Conservation (phyloP, 2,797 vertebrate genomes). For the Chaetophractus vellerosus region DNA sequence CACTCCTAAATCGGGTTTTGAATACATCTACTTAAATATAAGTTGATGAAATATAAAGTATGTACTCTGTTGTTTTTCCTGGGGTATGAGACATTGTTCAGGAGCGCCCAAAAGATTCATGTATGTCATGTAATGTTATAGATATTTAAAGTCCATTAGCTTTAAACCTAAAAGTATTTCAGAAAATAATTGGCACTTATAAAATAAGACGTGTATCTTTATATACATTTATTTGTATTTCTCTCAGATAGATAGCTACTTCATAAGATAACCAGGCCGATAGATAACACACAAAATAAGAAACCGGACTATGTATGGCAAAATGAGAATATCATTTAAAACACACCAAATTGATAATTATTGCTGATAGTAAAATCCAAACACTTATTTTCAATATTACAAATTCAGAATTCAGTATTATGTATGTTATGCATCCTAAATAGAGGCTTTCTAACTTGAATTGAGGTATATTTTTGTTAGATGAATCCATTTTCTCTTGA, state of each 20-base stretch:
- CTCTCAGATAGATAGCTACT: background rate
- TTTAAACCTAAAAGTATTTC: background rate
- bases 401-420: background rate
- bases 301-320: background rate
- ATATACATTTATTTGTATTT: background rate
- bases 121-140: background rate
- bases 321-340: slow-evolving; percentile 63
- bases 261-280: background rate
- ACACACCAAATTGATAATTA: slow-evolving; percentile 29
- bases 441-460: slow-evolving; percentile 58
- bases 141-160: background rate
- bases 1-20: slow-evolving; percentile 43
- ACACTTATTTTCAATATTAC: background rate
- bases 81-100: background rate
- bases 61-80: slow-evolving; percentile 8
- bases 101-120: background rate
- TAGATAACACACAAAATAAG: slow-evolving; percentile 25
- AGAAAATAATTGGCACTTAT: slow-evolving; percentile 49
- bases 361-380: slow-evolving; percentile 6
- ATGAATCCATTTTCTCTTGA: slow-evolving; percentile 11
- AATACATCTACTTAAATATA: background rate
- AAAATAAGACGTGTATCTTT: background rate
- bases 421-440: slow-evolving; percentile 5
- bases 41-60: background rate
- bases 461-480: slow-evolving; percentile 27